Conservation (phyloP, 2,113 vertebrate species). For the Ceratotherium simum region DNA sequence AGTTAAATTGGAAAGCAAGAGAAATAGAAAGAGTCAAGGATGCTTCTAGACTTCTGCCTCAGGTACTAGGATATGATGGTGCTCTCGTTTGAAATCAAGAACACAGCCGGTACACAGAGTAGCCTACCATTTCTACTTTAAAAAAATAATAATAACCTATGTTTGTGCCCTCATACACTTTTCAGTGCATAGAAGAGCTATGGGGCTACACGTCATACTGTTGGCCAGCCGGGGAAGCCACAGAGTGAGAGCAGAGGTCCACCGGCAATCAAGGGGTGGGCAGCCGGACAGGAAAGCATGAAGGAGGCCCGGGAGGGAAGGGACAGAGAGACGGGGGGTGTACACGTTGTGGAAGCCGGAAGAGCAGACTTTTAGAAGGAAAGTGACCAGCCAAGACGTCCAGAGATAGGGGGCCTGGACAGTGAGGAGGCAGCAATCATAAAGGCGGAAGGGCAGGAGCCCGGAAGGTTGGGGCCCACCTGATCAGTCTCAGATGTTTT, state of each 20-base stretch:
- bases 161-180: too few relatives aligned
- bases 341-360: background rate
- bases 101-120: background rate
- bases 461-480: background rate
- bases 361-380: background rate
- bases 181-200: background rate
- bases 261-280: background rate
- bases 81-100: background rate
- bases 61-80: background rate
- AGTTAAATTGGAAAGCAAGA: background rate
- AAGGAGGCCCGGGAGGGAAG: background rate
- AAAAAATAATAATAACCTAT: background rate
- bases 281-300: background rate
- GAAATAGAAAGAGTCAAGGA: background rate
- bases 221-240: background rate
- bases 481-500: background rate
- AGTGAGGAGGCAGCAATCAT: background rate
- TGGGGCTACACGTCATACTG: rapidly evolving
- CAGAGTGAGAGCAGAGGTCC: rapidly evolving
- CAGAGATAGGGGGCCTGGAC: background rate
- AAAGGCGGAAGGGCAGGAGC: background rate
- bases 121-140: background rate
- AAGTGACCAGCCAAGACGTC: background rate
- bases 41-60: background rate
- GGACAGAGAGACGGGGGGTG: rapidly evolving